phyloP scores from a whole-genome alignment of 2,797 vertebrate species.

The Labeo calbasu region DNA sequence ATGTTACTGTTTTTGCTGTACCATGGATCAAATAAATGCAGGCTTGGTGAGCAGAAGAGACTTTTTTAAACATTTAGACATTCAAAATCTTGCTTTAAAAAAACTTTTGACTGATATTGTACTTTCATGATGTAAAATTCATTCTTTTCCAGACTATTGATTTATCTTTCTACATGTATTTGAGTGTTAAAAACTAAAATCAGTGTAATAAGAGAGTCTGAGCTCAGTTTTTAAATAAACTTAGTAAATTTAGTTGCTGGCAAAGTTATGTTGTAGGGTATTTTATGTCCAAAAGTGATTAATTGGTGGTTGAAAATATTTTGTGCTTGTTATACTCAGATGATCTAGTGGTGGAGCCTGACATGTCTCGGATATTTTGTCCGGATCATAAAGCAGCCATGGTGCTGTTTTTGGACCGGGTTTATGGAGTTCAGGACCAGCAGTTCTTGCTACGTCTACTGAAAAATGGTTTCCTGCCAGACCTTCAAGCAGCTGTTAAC shows the following conservation, averaged over 20 bases:
- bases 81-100: too few species aligned
- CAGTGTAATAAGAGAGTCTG: background rate
- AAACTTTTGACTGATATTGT: too few species aligned
- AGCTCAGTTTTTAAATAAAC: slow-evolving; percentile 32
- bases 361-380: slow-evolving; percentile 91
- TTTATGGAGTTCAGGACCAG: slow-evolving; percentile 90
- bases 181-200: background rate
- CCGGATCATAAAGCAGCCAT: slow-evolving; percentile 97
- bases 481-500: slow-evolving; percentile 90
- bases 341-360: slow-evolving; percentile 86
- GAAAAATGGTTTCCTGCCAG: slow-evolving; percentile 92
- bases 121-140: background rate
- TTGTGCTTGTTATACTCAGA: slow-evolving; percentile 71
- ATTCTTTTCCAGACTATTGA: background rate
- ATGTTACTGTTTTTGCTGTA: too few species aligned
- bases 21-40: too few species aligned
- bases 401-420: slow-evolving; percentile 96
- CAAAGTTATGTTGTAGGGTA: background rate
- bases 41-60: too few species aligned
- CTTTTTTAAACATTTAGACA: too few species aligned
- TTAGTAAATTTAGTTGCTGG: slow-evolving; percentile 2
- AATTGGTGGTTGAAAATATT: slow-evolving; percentile 28
- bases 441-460: slow-evolving; percentile 89
- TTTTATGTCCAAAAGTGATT: slow-evolving; percentile 33
- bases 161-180: slow-evolving; percentile 11